Conservation (phyloP, 2,797 vertebrate genomes). For the Pseudochirops corinnae region DNA sequence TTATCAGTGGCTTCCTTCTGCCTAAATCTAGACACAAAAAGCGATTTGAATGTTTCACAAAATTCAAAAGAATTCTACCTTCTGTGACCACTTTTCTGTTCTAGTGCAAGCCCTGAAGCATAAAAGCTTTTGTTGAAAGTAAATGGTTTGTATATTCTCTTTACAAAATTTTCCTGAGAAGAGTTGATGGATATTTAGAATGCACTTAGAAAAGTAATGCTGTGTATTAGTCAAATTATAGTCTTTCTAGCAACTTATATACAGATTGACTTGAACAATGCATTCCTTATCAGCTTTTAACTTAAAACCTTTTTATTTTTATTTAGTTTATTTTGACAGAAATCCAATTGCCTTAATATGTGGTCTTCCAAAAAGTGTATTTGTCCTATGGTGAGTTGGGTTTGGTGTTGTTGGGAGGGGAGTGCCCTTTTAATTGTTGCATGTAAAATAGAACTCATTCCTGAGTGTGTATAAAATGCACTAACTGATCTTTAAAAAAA, state of each 20-base stretch:
- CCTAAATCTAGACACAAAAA: neutral
- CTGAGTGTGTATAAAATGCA: neutral
- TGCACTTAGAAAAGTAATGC: neutral
- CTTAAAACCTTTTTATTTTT: neutral
- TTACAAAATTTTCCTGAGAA: neutral
- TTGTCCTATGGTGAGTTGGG: neutral
- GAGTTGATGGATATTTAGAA: neutral
- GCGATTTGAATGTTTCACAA: neutral
- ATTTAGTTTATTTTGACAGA: neutral
- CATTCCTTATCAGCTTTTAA: neutral
- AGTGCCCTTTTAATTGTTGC: neutral
- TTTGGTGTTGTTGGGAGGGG: neutral
- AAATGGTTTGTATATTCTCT: neutral
- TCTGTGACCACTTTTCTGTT: neutral
- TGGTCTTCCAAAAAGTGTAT: neutral
- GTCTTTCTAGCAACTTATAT: neutral
- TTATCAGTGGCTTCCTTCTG: neutral
- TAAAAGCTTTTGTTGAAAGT: neutral
- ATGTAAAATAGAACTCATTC: neutral
- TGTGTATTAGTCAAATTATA: neutral
- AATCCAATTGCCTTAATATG: neutral
- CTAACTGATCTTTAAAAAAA: neutral
- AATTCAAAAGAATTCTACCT: neutral
- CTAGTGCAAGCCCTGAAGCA: slow-evolving; percentile 2
- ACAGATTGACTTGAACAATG: neutral